Conservation (phyloP, 2,113 vertebrate species). For the Falcunculus frontatus region DNA sequence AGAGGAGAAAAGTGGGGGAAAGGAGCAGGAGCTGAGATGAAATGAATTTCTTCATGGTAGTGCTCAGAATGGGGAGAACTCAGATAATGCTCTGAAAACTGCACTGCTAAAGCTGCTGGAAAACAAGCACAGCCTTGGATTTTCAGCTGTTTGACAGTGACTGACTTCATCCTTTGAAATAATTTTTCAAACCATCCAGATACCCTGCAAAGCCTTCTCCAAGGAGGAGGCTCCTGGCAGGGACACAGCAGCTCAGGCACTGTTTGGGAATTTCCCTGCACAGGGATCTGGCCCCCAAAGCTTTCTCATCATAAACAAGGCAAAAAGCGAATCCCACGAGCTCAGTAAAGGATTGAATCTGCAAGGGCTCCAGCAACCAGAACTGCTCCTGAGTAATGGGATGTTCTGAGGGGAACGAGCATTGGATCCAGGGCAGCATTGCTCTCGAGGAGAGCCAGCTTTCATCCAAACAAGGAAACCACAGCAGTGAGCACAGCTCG, state of each 20-base stretch:
- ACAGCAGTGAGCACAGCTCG: conserved; percentile 70
- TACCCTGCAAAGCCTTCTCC: neutral
- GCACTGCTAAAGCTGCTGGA: neutral
- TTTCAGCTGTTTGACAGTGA: neutral
- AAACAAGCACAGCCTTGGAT: neutral
- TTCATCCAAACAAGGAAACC: conserved; percentile 71
- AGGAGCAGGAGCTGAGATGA: neutral
- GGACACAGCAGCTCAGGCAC: neutral
- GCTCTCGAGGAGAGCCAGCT: conserved; percentile 26
- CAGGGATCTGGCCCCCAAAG: neutral
- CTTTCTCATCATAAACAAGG: neutral
- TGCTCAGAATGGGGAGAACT: neutral
- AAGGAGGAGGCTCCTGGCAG: neutral
- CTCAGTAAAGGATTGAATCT: neutral
- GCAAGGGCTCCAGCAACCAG: accelerated
- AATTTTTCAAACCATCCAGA: neutral
- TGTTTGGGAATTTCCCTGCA: accelerated
- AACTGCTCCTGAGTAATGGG: neutral
- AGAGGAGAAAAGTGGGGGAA: neutral
- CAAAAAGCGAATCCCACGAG: neutral
- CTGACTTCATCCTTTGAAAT: neutral
- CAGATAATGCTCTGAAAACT: neutral
- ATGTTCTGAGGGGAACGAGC: neutral
- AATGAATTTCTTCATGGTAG: neutral
- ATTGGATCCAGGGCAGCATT: neutral